Base-by-base conservation (phyloP, 2,113 vertebrate species). In the Colistium nudipinnis region DNA sequence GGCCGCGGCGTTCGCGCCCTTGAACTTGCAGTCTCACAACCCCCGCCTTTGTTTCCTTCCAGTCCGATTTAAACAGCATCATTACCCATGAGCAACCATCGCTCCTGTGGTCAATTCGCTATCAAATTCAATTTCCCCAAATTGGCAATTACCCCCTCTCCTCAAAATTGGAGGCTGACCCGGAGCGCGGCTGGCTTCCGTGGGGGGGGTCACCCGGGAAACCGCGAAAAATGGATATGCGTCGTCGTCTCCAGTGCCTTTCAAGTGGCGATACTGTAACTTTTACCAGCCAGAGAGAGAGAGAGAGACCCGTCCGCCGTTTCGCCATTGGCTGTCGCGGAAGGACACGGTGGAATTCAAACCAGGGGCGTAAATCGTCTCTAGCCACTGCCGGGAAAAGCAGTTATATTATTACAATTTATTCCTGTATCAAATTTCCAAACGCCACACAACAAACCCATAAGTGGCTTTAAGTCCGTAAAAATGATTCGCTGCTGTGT, bases 351-450 rank as follows among this genome's bases (percentile, higher is more conserved):
- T 31, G 20, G 27, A 66, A 74, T 80, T 75, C 66, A 67, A 69
- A 76, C 78, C 55, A 47, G 55, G 12, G 28, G 24, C 19, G 63
- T 80, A 62, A 82, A 70, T 82, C 38, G 45, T 41, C 60, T 51
- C 17, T 11, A 39, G 22, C 63, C 38, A 27, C 74, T 77, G 76
- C 71, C 63, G 65, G 74, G 57, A 64, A 56, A 78, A 54, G 43
- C 47, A 35, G 47, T 55, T 53, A 65, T 75, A 63, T 36, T 24
- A 55, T 52, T 38, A 3, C 57, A 65, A 80, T 27, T 30, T 60
- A 45, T 59, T 68, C 35, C 24, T 19, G 48, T 52, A 75, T 85
- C 63, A 41, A 67, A 35, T 82, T 81, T 70, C 69, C 62, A 52
- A 24, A 65, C 36, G 35, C 17, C 27, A 24, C 35, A 6, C 14